Conservation (phyloP, 2,797 vertebrate species). For the Poeciliopsis paucimaculata region DNA sequence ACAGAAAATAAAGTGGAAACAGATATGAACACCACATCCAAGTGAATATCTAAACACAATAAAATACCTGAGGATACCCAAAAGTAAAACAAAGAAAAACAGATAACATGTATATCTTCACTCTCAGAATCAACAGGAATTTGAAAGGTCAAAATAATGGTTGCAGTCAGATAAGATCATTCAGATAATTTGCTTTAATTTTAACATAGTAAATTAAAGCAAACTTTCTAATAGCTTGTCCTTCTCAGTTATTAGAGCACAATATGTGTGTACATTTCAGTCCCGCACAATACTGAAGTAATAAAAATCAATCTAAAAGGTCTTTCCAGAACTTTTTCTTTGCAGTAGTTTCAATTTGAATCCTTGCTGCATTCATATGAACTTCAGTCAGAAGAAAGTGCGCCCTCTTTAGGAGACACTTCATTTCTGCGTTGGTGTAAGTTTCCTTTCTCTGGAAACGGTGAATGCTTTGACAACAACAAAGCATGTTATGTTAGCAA, state of each 20-base stretch:
- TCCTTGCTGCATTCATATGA: background rate
- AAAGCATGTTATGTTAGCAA: background rate
- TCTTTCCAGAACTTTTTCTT: background rate
- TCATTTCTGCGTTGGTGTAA: background rate
- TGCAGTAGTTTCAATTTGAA: background rate
- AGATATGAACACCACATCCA: constrained; percentile 1
- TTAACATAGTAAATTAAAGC: constrained; percentile 1
- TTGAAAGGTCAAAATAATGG: background rate
- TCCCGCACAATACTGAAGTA: background rate
- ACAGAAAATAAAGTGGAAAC: constrained; percentile 12
- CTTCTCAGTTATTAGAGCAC: background rate
- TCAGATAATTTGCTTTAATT: too few relatives aligned
- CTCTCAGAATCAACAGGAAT: constrained; percentile 1
- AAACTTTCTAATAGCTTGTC: background rate
- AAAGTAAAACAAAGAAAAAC: background rate
- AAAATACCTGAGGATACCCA: accelerated
- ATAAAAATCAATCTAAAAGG: background rate
- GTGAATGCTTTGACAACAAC: background rate
- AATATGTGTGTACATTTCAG: background rate
- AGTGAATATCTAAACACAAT: background rate
- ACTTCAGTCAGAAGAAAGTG: background rate
- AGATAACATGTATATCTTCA: background rate
- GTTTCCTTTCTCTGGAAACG: constrained; percentile 54
- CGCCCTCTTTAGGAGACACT: constrained; percentile 34
- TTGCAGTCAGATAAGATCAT: background rate